Evolutionary conservation across 2,113 vertebrate genomes (phyloP).

Genomic region (Typhlomys cinereus): DNA sequence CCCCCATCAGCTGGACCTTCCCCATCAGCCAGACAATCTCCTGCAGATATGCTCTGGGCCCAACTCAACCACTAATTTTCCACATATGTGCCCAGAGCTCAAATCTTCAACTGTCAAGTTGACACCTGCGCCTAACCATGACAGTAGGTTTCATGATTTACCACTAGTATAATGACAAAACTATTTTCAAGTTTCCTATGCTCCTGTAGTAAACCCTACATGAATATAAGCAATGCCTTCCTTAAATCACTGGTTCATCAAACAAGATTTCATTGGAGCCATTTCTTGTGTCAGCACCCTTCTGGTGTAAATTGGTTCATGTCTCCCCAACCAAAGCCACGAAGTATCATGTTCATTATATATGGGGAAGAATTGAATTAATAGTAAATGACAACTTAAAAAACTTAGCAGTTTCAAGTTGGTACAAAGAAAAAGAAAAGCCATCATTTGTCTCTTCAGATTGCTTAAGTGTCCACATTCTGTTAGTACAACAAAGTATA

Average conservation of each 20-base stretch:
- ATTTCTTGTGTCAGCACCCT: not conserved
- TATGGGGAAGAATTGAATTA: no score
- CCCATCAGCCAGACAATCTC: no score
- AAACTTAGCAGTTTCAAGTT: slow-evolving; percentile 16
- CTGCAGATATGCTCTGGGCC: no score
- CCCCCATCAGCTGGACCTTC: no score
- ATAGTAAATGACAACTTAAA: no score
- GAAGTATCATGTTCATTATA: not conserved
- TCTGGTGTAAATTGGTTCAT: not conserved
- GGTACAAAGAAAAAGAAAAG: not conserved
- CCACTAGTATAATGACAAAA: no score
- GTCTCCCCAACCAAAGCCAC: not conserved
- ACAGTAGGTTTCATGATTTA: no score
- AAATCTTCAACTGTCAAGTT: no score
- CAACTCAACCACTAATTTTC: no score
- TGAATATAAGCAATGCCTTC: not conserved
- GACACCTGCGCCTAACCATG: no score
- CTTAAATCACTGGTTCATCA: no score
- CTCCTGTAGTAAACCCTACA: not conserved
- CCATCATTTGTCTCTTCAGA: not conserved
- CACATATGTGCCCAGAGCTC: no score
- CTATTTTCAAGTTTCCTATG: not conserved
- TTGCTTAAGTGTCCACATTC: not conserved
- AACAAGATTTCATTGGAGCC: not conserved
- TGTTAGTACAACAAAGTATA: not conserved